These are phyloP conservation scores for Scortum barcoo DNA, from an alignment of 2,113 vertebrate species.

Conservation along the genomic window DNA sequence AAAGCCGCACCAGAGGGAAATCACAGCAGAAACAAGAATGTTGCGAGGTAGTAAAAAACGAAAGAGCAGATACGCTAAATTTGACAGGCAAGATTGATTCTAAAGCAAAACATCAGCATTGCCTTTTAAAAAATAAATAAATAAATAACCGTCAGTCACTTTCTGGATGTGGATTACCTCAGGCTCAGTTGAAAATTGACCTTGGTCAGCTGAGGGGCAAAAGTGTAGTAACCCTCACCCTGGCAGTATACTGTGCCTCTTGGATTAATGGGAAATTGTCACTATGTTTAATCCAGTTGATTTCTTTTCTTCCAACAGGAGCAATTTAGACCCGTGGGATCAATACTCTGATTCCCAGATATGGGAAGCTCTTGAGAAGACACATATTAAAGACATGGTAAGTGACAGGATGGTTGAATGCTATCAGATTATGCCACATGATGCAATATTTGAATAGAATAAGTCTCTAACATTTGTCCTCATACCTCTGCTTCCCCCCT, in stretches of 20 bases:
- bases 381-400: constrained; percentile 86
- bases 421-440: neutral
- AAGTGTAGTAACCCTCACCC: constrained; percentile 5
- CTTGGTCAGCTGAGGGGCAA: neutral
- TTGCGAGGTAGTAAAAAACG: neutral
- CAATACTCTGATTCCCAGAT: constrained; percentile 84
- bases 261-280: neutral
- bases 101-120: constrained; percentile 18
- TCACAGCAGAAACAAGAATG: constrained; percentile 31
- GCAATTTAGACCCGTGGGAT: constrained; percentile 85
- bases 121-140: constrained; percentile 16
- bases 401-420: constrained; percentile 33
- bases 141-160: neutral
- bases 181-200: neutral
- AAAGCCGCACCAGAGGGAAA: constrained; percentile 1
- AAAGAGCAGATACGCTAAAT: neutral
- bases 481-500: constrained; percentile 4
- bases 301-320: constrained; percentile 71
- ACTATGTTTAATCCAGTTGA: constrained; percentile 13
- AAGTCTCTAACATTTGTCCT: neutral
- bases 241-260: neutral
- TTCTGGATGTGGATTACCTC: neutral
- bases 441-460: neutral
- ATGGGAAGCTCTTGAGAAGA: constrained; percentile 87
- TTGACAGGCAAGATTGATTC: neutral